A percentile compares a stretch with the other conserved stretches of the same genome.
Evolutionary conservation across 2,888 invertebrate genomes (phyloP).

Genomic region (Plebejus argus): DNA sequence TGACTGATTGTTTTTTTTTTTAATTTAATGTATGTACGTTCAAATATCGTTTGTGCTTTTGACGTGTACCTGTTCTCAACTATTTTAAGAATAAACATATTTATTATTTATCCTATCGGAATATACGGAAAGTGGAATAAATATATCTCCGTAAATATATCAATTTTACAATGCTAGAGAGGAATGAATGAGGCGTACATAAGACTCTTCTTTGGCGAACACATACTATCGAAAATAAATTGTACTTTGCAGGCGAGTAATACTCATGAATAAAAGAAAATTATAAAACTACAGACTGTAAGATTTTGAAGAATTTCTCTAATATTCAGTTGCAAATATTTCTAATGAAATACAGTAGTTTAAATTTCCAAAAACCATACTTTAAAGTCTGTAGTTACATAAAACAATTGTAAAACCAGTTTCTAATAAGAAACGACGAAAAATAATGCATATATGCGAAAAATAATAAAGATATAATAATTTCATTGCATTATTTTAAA

Average conservation of each 20-base stretch:
- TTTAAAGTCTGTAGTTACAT: not conserved
- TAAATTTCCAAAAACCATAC: not conserved
- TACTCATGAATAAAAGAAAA: not conserved
- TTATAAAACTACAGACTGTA: not conserved
- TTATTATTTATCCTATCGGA: slow-evolving; percentile 36
- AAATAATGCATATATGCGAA: not conserved
- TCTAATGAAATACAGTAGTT: not conserved
- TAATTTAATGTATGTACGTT: not conserved
- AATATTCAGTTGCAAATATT: not conserved
- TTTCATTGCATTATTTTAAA: slow-evolving; percentile 51
- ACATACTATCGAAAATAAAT: slow-evolving; percentile 48
- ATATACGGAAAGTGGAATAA: slow-evolving; percentile 33
- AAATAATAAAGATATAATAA: slow-evolving; percentile 10
- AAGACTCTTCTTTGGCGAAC: slow-evolving; percentile 66
- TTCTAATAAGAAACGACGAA: slow-evolving; percentile 10
- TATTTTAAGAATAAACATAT: slow-evolving; percentile 36
- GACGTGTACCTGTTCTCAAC: slow-evolving; percentile 25
- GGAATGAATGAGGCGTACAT: slow-evolving; percentile 54
- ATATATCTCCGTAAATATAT: slow-evolving; percentile 38
- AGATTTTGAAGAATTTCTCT: not conserved
- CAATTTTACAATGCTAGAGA: slow-evolving; percentile 47
- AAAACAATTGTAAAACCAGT: not conserved
- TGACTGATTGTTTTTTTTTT: not conserved
- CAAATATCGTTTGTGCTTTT: not conserved
- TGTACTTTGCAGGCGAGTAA: slow-evolving; percentile 66